A percentile compares a stretch with the other conserved stretches of the same genome.
Conservation (phyloP, 64 coral and sea anemone species). For the Montipora capricornis region DNA sequence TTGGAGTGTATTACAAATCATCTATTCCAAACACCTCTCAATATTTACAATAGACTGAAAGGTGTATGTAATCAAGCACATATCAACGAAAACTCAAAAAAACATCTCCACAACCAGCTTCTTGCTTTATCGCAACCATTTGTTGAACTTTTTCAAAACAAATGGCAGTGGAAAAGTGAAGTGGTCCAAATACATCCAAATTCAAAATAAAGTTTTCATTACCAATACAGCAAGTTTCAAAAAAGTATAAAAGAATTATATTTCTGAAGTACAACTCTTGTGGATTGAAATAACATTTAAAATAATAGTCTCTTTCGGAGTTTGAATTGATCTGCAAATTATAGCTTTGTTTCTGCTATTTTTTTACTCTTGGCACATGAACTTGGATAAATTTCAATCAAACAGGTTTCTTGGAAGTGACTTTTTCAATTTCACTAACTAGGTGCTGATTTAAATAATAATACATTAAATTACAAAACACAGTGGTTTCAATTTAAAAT, state of each 20-base stretch:
- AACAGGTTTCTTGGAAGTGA: constrained; percentile 5
- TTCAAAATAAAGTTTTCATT: neutral
- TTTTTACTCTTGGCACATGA: neutral
- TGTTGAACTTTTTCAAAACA: neutral
- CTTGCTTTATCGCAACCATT: neutral
- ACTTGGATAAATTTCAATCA: neutral
- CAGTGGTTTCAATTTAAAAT: neutral
- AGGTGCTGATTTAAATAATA: neutral
- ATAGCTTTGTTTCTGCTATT: neutral
- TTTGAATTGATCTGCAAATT: constrained; percentile 4
- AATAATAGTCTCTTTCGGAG: neutral
- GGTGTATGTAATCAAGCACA: constrained; percentile 58
- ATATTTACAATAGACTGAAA: constrained; percentile 72
- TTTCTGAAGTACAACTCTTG: neutral
- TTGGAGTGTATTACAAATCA: constrained; percentile 84
- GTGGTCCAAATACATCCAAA: neutral
- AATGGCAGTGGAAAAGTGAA: neutral
- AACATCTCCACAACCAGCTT: neutral
- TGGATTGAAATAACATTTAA: constrained; percentile 11
- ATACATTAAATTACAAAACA: constrained; percentile 14
- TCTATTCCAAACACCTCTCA: constrained; percentile 69
- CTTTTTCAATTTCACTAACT: constrained; percentile 7
- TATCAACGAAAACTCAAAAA: constrained; percentile 8
- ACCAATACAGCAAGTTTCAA: neutral
- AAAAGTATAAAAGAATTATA: neutral